Evolutionary conservation across 1,140 invertebrate species (phyloP).

Genomic region (Chironomus tepperi): DNA sequence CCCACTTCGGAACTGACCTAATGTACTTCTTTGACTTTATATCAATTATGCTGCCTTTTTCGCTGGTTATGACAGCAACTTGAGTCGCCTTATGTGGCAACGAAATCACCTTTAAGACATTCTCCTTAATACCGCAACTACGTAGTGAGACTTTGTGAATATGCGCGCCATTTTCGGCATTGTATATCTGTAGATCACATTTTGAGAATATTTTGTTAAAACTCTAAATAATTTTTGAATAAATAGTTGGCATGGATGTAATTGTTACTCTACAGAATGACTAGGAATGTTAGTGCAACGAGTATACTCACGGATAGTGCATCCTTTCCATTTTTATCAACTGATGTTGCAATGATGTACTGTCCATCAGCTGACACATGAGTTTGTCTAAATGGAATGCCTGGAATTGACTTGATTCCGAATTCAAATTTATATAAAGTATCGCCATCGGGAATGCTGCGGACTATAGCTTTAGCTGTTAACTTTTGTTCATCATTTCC

Average conservation of each 20-base stretch:
- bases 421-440: constrained; percentile 73
- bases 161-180: constrained; percentile 69
- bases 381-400: constrained; percentile 56
- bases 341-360: constrained; percentile 65
- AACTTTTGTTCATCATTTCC: constrained; percentile 43
- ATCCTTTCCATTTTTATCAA: constrained; percentile 75
- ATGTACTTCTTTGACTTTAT: constrained; percentile 71
- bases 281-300: no score
- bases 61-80: constrained; percentile 79
- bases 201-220: neutral
- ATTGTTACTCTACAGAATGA: no score
- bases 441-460: constrained; percentile 57
- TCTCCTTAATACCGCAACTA: constrained; percentile 54
- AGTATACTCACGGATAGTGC: constrained; percentile 50
- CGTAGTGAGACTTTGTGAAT: constrained; percentile 63
- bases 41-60: constrained; percentile 81
- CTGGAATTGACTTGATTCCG: constrained; percentile 54
- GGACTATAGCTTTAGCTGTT: constrained; percentile 53
- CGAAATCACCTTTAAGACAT: constrained; percentile 54
- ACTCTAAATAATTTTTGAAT: neutral
- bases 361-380: constrained; percentile 74
- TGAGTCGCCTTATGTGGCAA: constrained; percentile 74
- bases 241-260: neutral
- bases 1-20: constrained; percentile 70
- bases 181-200: constrained; percentile 50